These are phyloP conservation scores for Drosophila miranda DNA, from an alignment of 1,140 invertebrate species.

Conservation along the genomic window DNA sequence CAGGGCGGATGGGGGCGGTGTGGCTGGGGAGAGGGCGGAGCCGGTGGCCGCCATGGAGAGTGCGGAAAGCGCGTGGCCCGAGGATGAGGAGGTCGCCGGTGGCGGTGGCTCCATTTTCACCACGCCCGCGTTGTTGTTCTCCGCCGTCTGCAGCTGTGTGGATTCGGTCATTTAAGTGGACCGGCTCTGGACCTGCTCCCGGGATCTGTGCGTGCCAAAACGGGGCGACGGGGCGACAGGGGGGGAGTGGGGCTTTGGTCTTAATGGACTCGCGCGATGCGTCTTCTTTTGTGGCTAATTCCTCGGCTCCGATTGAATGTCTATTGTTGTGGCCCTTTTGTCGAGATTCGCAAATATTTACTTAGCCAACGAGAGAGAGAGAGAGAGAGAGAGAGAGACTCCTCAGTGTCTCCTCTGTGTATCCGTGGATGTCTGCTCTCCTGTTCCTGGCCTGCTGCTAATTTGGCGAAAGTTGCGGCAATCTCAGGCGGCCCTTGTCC, in stretches of 20 bases:
- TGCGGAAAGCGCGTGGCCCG: conserved; percentile 50
- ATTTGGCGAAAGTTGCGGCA: conserved; percentile 72
- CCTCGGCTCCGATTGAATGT: conserved; percentile 38
- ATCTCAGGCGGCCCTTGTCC: conserved; percentile 72
- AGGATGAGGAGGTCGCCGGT: conserved; percentile 65
- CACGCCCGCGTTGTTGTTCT: conserved; percentile 81
- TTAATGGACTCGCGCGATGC: conserved; percentile 60
- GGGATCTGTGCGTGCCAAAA: conserved; percentile 3
- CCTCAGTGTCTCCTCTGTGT: not conserved
- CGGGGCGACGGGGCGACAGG: not conserved
- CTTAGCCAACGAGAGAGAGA: conserved; percentile 17
- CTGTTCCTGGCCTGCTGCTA: conserved; percentile 52
- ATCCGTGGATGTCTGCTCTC: conserved; percentile 30
- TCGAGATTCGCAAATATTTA: conserved; percentile 68
- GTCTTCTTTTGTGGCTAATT: conserved; percentile 66
- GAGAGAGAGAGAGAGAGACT: not conserved
- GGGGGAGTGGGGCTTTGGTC: not conserved
- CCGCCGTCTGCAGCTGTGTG: conserved; percentile 81
- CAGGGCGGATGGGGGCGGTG: conserved; percentile 45
- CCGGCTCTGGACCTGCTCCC: conserved; percentile 5
- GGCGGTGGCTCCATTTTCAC: conserved; percentile 82
- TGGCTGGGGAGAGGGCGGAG: conserved; percentile 63
- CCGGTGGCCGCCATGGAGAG: conserved; percentile 61
- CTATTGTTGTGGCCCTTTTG: conserved; percentile 28
- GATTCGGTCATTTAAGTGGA: conserved; percentile 81